Evolutionary conservation across 2,113 vertebrate species (phyloP).

Genomic region (Cottus gobio): DNA sequence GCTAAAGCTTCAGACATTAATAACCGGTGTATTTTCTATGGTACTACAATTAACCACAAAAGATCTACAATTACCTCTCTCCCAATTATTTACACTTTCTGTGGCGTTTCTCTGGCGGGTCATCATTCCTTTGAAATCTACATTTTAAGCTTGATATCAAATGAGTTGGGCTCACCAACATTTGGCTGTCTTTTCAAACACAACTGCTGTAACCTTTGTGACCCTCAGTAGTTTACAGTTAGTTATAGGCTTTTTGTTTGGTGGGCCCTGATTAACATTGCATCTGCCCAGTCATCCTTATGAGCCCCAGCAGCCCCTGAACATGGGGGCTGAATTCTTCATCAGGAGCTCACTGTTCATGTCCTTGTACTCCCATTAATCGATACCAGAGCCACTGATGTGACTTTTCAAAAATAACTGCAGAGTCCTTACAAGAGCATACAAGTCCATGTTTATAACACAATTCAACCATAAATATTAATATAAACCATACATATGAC

Average conservation of each 20-base stretch:
- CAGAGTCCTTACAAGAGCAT: too few species aligned
- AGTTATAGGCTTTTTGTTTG: neutral
- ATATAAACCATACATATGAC: too few species aligned
- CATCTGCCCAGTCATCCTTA: too few species aligned
- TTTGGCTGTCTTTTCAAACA: neutral
- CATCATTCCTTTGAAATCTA: neutral
- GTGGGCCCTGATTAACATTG: neutral
- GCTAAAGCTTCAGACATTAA: conserved; percentile 38
- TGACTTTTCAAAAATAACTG: too few species aligned
- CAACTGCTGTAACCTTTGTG: neutral
- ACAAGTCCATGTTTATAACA: too few species aligned
- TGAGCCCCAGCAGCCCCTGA: too few species aligned
- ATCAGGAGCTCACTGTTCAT: too few species aligned
- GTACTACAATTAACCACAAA: conserved; percentile 16
- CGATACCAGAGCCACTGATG: too few species aligned
- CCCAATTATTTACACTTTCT: conserved; percentile 9
- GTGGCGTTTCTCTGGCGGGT: neutral
- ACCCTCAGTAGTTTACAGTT: neutral
- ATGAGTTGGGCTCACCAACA: neutral
- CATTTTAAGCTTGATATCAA: conserved; percentile 7
- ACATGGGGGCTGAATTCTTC: too few species aligned
- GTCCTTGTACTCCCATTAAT: too few species aligned
- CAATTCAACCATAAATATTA: too few species aligned
- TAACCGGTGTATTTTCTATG: conserved; percentile 35
- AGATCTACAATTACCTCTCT: conserved; percentile 36